Conservation (phyloP, 2,888 invertebrate species). For the Papilio demoleus region DNA sequence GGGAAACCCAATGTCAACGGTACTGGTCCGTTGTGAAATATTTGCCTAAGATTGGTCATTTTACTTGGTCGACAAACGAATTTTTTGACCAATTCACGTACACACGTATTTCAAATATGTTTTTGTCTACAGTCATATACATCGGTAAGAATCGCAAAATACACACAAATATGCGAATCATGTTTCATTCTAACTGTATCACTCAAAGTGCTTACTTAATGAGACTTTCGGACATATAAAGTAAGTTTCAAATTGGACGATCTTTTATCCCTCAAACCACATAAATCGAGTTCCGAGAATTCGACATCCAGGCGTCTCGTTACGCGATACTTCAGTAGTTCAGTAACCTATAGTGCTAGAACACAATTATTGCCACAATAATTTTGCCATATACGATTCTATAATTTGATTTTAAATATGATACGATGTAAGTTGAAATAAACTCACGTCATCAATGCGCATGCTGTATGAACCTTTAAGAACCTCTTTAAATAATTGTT, state of each 20-base stretch:
- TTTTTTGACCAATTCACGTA: slow-evolving; percentile 8
- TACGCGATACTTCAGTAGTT: too few relatives aligned
- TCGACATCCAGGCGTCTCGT: too few relatives aligned
- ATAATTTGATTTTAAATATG: too few relatives aligned
- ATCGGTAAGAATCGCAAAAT: neutral
- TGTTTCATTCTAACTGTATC: neutral
- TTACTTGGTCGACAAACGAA: slow-evolving; percentile 7
- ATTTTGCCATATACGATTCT: too few relatives aligned
- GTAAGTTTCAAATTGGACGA: too few relatives aligned
- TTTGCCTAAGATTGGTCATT: slow-evolving; percentile 23
- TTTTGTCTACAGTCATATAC: neutral
- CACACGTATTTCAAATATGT: neutral
- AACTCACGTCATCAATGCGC: too few relatives aligned
- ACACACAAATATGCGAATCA: neutral
- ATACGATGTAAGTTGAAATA: too few relatives aligned
- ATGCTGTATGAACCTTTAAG: neutral
- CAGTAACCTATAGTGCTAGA: too few relatives aligned
- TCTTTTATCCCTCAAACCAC: too few relatives aligned
- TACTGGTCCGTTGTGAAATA: slow-evolving; percentile 45
- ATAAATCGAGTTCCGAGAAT: too few relatives aligned
- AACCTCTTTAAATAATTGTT: neutral
- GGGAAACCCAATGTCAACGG: slow-evolving; percentile 38
- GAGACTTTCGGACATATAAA: too few relatives aligned
- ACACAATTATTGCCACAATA: too few relatives aligned
- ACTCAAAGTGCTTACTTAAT: neutral